Evolutionary conservation across 2,888 invertebrate species (phyloP), one percentile per base, ranked within the genome.

Genomic region (Erebia palarica): DNA sequence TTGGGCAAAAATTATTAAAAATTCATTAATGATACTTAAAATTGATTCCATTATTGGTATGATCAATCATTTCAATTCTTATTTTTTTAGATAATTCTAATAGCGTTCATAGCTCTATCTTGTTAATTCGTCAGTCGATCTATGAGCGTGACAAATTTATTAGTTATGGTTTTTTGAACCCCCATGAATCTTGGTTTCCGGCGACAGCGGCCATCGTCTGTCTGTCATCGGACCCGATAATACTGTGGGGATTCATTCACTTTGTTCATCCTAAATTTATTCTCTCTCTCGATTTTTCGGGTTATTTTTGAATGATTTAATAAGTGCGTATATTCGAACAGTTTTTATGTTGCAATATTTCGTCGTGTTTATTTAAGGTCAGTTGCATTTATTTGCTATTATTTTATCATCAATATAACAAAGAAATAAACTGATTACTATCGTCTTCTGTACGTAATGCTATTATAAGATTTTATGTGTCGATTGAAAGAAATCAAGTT

Each of bases 141-240:
- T 75, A 73, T 73, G 70, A 71, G 77, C 77, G 77, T 80, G 82
- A 83, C 82, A 81, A 81, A 83, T 83, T 81, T 81, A 83, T 83
- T 82, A 79, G 78, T 77, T 75, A 75, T 75, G 78, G 75, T 78
- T 78, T 78, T 79, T 78, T 78, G 78, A 78, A 73, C 75, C 72
- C 73, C 75, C 77, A 79, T 78, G 77, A 75, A 76, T 77, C 76
- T 75, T 73, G 75, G 77, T 76, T 80, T 78, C 80, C 80, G 76
- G 79, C 72, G 73, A 63, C 74, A 60, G 63, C 57, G 67, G 18
- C 59, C 67, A n/a, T 59, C 74, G 72, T 76, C 74, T 74, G 77
- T 77, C 76, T 60, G 47, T 73, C 73, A 66, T 14, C 70, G 65
- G 21, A 21, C 9, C 61, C 58, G 72, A 70, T 71, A 73, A 71